Base-by-base conservation (phyloP, 2,888 invertebrate genomes). In the Cyrtodaria siliqua region DNA sequence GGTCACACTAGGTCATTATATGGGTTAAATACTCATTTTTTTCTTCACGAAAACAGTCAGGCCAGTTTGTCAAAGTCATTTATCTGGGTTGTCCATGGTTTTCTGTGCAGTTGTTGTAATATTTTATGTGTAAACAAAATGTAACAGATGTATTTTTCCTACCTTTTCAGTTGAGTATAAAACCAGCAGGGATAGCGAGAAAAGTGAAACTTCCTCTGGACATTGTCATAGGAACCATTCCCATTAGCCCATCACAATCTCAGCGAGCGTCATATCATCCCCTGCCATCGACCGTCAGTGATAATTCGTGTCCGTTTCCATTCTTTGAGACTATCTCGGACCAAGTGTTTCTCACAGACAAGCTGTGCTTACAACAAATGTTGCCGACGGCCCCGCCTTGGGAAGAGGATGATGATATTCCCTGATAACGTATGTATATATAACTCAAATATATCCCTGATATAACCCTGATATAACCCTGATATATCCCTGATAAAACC, bases 331-430 rank as follows among this genome's bases (percentile, higher is more conserved):
- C 78, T 53, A 71, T 83, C 8, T 87, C 87, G 6, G 88, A 89
- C 70, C 85, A 86, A 76, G 79, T 86, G 53, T 84, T 82, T 66
- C 83, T 90, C 59, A 86, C 88, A 1, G 90, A 90, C 74, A 82
- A 87, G 68, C 81, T 85, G 47, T 82, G 73, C 82, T 67, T 82
- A 76, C 86, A 88, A 63, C 85, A 85, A 47, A 89, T 89, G 89
- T 74, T 89, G 60, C 89, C 89, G 12, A 87, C 90, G 53, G 89
- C 90, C 0, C 89, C 90, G 26, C 89, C 89, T 2, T 88, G 89
- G 89, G 89, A 89, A 47, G 89, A 89, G 55, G 88, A 90, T 62
- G 90, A 89, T 59, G 90, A 90, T 73, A 90, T 90, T 47, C 90
- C 90, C 26, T 90, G 89, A 90, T 70, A 16, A 44, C 6, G 20